Conservation (phyloP, 2,797 vertebrate species). For the Astyanax mexicanus region DNA sequence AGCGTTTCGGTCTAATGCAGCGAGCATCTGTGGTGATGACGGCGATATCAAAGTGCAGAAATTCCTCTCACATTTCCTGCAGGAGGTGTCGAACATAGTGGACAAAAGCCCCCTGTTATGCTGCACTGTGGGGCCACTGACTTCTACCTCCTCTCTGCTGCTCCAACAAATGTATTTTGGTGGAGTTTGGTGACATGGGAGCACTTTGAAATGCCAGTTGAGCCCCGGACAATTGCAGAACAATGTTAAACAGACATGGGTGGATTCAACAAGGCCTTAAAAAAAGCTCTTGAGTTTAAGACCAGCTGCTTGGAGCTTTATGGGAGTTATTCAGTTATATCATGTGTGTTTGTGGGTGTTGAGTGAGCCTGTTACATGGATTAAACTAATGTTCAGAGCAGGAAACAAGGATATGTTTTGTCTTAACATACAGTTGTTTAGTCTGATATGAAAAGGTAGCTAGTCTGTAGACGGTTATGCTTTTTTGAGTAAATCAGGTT, state of each 20-base stretch:
- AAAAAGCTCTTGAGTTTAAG: background rate
- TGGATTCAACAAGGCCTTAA: conserved; percentile 19
- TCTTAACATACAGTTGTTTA: background rate
- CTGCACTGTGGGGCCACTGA: conserved; percentile 16
- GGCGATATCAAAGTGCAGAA: conserved; percentile 71
- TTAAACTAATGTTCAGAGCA: background rate
- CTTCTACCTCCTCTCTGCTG: conserved; percentile 9
- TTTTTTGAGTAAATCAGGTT: background rate
- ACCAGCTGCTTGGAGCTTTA: conserved; percentile 4
- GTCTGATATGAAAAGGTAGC: background rate
- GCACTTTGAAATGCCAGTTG: conserved; percentile 25
- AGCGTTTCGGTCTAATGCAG: conserved; percentile 69
- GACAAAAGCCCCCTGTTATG: conserved; percentile 53
- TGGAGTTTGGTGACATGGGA: conserved; percentile 25
- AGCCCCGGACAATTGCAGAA: background rate
- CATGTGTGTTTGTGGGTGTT: background rate
- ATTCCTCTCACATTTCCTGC: conserved; percentile 63
- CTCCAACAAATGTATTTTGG: conserved; percentile 31
- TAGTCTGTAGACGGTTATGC: background rate
- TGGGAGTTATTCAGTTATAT: background rate
- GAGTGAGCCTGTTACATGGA: background rate
- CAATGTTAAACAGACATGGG: conserved; percentile 33
- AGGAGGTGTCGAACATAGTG: conserved; percentile 48
- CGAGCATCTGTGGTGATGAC: conserved; percentile 70
- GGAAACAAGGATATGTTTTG: too few relatives aligned